phyloP scores from a whole-genome alignment of 2,797 vertebrate genomes.

The Pseudochromis fuscus region DNA sequence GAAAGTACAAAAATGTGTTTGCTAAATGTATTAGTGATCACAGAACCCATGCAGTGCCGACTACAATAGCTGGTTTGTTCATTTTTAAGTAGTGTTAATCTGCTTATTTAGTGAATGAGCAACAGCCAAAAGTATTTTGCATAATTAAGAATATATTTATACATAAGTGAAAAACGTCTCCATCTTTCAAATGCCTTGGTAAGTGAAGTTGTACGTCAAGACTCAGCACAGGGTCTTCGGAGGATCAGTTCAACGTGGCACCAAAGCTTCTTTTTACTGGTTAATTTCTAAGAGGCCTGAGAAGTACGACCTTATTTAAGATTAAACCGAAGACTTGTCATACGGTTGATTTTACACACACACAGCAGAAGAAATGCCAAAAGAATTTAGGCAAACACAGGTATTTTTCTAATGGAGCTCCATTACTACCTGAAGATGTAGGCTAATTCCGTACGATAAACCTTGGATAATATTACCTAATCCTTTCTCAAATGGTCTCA shows the following conservation, averaged over 20 bases:
- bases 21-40: no score
- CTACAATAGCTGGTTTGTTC: no score
- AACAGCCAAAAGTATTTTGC: background rate
- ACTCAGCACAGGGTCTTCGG: slow-evolving; percentile 24
- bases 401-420: background rate
- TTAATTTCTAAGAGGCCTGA: slow-evolving; percentile 41
- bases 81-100: no score
- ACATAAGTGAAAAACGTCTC: background rate
- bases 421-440: background rate
- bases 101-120: background rate
- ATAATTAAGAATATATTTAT: background rate
- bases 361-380: background rate
- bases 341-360: slow-evolving; percentile 14
- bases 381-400: background rate
- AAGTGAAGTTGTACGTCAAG: background rate
- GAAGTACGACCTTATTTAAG: slow-evolving; percentile 29
- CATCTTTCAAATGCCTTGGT: background rate
- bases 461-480: slow-evolving; percentile 77
- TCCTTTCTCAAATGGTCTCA: slow-evolving; percentile 75
- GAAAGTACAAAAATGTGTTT: no score
- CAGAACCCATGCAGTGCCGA: no score
- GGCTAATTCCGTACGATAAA: slow-evolving; percentile 68
- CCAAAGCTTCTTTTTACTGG: slow-evolving; percentile 26
- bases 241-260: slow-evolving; percentile 8
- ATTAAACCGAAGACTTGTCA: slow-evolving; percentile 15